Evolutionary conservation across 2,888 invertebrate species (phyloP), one percentile per base, ranked within the genome.

Genomic region (Congeria kusceri): DNA sequence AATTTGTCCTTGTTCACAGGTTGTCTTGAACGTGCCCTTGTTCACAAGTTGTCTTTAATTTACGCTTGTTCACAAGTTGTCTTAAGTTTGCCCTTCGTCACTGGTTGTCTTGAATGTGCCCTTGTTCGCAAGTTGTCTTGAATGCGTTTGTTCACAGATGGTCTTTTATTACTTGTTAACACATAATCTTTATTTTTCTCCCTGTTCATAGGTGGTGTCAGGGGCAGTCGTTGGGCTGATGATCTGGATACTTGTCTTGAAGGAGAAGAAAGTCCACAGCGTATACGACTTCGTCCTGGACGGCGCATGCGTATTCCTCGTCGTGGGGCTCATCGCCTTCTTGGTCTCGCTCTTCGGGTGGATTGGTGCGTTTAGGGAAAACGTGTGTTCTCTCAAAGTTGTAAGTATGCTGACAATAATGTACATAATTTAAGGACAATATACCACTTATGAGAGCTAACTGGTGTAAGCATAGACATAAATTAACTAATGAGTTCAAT

Each of bases 321-420:
- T 86, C 4, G 83, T 77, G 0, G 84, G 83, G 1, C 59, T 61
- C 2, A 49, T 83, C 13, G 83, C 71, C 3, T 70, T 73, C 32
- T 29, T 76, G 25, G 70, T 83, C 20, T 69, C 83, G 0, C 79
- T 84, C 32, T 77, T 81, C 49, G 86, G 86, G 20, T 86, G 80
- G 73, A 73, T 80, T 20, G 86, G 86, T 13, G 63, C 83, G 5
- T 73, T 86, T 15, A 59, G 86, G 56, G 84, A 86, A 77, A 58
- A 80, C 25, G 68, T 72, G 4, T 18, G 59, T 3, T 75, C 64
- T n/a, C 70, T 86, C 0, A 76, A 75, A 65, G 63, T 75, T 53
- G 84, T 86, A 69, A 77, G 86, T 84, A 11, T 59, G 4, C 13
- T 49, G 32, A 9, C 4, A 32, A 32, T 7, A 32, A 4, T 32